phyloP scores from a whole-genome alignment of 35 echinoderm and acorn worm species.

The Diadema setosum region DNA sequence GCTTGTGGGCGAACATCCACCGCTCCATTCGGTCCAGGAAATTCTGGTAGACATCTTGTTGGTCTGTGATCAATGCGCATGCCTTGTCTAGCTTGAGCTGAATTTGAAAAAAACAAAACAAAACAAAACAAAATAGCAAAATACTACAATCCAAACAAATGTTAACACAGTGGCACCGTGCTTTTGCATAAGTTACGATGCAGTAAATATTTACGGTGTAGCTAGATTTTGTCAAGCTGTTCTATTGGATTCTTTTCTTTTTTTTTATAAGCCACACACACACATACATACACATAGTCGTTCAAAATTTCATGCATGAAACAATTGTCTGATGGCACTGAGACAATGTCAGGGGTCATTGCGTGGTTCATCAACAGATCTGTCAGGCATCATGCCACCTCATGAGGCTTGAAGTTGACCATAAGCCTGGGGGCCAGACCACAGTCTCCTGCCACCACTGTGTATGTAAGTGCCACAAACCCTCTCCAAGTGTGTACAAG shows the following conservation, averaged over 20 bases:
- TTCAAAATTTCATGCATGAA: too few relatives aligned
- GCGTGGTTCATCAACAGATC: too few relatives aligned
- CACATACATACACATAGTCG: too few relatives aligned
- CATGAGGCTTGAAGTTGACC: too few relatives aligned
- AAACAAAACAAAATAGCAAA: not conserved
- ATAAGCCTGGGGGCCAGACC: too few relatives aligned
- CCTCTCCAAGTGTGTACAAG: too few relatives aligned
- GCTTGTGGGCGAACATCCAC: constrained; percentile 66
- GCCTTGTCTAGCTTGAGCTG: constrained; percentile 92
- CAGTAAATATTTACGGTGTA: not conserved
- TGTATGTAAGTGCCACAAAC: too few relatives aligned
- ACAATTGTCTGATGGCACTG: too few relatives aligned
- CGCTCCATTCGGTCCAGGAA: constrained; percentile 92
- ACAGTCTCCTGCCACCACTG: too few relatives aligned
- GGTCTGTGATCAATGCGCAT: constrained; percentile 60
- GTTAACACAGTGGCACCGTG: not conserved
- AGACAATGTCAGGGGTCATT: too few relatives aligned
- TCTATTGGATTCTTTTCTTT: not conserved
- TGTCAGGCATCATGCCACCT: too few relatives aligned
- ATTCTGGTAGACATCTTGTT: constrained; percentile 75
- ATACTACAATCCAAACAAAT: not conserved
- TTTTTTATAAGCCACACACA: not conserved
- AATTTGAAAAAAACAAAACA: not conserved
- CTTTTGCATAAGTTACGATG: not conserved
- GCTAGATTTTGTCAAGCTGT: not conserved